Base-by-base conservation (phyloP, 2,113 vertebrate species). In the Pungitius pungitius region DNA sequence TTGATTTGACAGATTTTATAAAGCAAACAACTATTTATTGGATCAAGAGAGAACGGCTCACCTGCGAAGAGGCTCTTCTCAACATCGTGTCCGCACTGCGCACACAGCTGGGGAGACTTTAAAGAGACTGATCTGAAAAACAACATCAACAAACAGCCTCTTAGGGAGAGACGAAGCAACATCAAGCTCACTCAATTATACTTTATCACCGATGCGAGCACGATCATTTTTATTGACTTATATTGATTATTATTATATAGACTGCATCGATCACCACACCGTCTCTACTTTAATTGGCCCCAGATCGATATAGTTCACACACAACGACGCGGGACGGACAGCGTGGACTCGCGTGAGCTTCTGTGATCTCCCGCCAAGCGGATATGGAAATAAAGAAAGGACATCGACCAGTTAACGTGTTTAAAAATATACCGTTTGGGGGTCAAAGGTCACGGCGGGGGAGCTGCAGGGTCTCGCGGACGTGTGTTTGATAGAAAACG, bases 11-110 rank as follows among this genome's bases (percentile, higher is more conserved):
- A 17, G 9, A 43, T 43, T 52, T 52, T 51, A 51, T n/a, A 51
- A 6, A 22, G 2, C 47, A 51, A 47, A 20, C 3, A 49, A n/a
- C 45, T n/a, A 10, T n/a, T 10, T 45, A 18, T 8, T 20, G 17
- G 11, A 22, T n/a, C 9, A 7, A 51, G 9, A n/a, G 6, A 47
- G 51, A 8, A 55, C 1, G 0, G 24, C 1, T 83, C 59, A 94
- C 94, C 92, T 94, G 92, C 14, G 81, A 63, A 33, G 93, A 88
- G 8, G 78, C 85, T 14, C 58, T 89, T 87, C 91, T 88, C 24
- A 93, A 82, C 94, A 94, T 94, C 42, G 73, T 88, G 14, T 79
- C 61, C 77, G 51, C 39, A 20, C 6, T 20, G 30, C 45, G n/a
- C 8, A 2, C 8, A 45, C 40, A 2, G 22, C 72, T 72, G 18